These are phyloP conservation scores for Ichneumon xanthorius DNA, from an alignment of 2,888 invertebrate genomes.

Conservation along the genomic window DNA sequence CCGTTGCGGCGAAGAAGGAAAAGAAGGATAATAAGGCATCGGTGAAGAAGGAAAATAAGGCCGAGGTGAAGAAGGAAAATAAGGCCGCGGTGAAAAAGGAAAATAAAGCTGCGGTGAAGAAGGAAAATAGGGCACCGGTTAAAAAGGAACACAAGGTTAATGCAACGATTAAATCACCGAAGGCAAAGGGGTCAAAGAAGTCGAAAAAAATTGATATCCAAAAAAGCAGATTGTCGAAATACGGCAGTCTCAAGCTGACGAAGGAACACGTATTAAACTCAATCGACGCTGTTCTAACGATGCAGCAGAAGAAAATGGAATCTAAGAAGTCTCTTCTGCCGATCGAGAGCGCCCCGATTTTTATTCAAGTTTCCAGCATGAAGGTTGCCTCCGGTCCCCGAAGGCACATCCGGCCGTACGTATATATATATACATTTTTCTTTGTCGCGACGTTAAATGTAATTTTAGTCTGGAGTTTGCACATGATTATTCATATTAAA, in stretches of 20 bases:
- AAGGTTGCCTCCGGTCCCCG: constrained; percentile 88
- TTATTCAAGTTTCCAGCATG: constrained; percentile 87
- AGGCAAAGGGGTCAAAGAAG: constrained; percentile 31
- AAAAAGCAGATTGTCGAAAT: not conserved
- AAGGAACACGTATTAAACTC: constrained; percentile 79
- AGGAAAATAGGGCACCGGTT: constrained; percentile 26
- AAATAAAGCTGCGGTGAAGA: constrained; percentile 39
- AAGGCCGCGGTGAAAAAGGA: constrained; percentile 22
- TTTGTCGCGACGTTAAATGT: not conserved
- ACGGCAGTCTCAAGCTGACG: constrained; percentile 69
- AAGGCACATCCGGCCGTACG: constrained; percentile 89
- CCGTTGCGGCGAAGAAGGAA: not conserved
- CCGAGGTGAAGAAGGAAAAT: constrained; percentile 46
- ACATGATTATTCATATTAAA: constrained; percentile 77
- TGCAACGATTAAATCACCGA: not conserved
- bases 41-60: not conserved
- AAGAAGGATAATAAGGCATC: not conserved
- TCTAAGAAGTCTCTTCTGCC: constrained; percentile 85
- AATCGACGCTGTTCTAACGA: constrained; percentile 81
- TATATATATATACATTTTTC: constrained; percentile 68
- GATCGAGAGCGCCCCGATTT: constrained; percentile 86
- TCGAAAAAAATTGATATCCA: constrained; percentile 11
- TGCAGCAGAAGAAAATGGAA: constrained; percentile 79
- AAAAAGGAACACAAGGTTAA: not conserved
- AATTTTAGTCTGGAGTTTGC: constrained; percentile 17